These are phyloP conservation scores for Scarus forsteni DNA, from an alignment of 2,797 vertebrate genomes.

Conservation along the genomic window DNA sequence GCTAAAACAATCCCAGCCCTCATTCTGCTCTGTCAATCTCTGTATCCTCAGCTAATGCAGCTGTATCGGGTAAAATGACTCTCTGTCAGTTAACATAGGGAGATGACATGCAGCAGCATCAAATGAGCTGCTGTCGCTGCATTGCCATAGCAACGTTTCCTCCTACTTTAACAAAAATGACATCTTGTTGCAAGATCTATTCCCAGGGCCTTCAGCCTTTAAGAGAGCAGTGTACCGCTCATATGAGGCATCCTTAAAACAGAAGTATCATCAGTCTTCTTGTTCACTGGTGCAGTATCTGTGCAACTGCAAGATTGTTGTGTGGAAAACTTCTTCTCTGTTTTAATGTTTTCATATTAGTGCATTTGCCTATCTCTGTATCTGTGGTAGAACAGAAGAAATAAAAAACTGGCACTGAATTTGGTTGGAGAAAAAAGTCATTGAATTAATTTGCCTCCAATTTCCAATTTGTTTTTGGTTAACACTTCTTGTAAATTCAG, in stretches of 20 bases:
- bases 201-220: neutral
- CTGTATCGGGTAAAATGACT: slow-evolving; percentile 39
- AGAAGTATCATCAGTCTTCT: slow-evolving; percentile 11
- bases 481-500: neutral
- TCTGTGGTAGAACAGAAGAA: too few relatives aligned
- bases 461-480: neutral
- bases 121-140: slow-evolving; percentile 36
- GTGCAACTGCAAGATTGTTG: too few relatives aligned
- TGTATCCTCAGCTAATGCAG: slow-evolving; percentile 3
- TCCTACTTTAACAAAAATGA: slow-evolving; percentile 38
- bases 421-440: neutral
- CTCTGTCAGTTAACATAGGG: slow-evolving; percentile 36
- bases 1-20: slow-evolving; percentile 20
- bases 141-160: slow-evolving; percentile 60
- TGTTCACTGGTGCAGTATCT: too few relatives aligned
- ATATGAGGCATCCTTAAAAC: slow-evolving; percentile 17
- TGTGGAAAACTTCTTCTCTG: too few relatives aligned
- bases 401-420: neutral
- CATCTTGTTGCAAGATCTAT: slow-evolving; percentile 13
- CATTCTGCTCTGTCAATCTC: slow-evolving; percentile 13
- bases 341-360: too few relatives aligned
- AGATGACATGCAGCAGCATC: slow-evolving; percentile 52
- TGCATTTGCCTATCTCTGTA: too few relatives aligned
- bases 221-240: slow-evolving; percentile 22
- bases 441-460: neutral